Conservation (phyloP, 2,888 invertebrate genomes). For the Oscheius sp. region DNA sequence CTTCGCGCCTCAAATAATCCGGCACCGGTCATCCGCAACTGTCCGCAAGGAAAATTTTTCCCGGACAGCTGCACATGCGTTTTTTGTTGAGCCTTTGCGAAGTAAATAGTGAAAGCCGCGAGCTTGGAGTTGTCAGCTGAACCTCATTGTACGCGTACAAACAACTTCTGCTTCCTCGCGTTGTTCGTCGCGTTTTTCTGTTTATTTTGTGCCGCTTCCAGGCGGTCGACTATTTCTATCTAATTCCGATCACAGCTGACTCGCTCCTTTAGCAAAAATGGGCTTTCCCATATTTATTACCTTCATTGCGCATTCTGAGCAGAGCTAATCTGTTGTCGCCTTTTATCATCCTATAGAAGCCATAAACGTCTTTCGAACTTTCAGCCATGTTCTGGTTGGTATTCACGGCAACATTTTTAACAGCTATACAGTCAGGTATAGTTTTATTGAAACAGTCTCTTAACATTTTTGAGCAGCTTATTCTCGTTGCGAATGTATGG, state of each 20-base stretch:
- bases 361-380: constrained; percentile 13
- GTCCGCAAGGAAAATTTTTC: constrained; percentile 26
- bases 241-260: constrained; percentile 18
- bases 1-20: constrained; percentile 36
- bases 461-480: neutral
- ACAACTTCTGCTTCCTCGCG: constrained; percentile 19
- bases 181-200: constrained; percentile 34
- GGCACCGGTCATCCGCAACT: constrained; percentile 29
- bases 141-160: constrained; percentile 34
- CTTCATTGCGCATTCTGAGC: constrained; percentile 21
- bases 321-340: constrained; percentile 12
- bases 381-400: constrained; percentile 26
- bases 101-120: constrained; percentile 22
- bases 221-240: constrained; percentile 11
- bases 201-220: constrained; percentile 30
- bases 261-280: neutral
- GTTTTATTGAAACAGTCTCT: neutral
- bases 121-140: constrained; percentile 19
- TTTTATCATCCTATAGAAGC: constrained; percentile 21
- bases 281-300: constrained; percentile 10
- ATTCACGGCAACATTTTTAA: neutral
- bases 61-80: neutral
- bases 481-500: constrained; percentile 42
- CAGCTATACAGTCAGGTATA: neutral
- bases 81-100: neutral